A percentile compares a stretch with the other conserved stretches of the same genome.
phyloP scores from a whole-genome alignment of 2,113 vertebrate genomes.

The Pavo muticus region DNA sequence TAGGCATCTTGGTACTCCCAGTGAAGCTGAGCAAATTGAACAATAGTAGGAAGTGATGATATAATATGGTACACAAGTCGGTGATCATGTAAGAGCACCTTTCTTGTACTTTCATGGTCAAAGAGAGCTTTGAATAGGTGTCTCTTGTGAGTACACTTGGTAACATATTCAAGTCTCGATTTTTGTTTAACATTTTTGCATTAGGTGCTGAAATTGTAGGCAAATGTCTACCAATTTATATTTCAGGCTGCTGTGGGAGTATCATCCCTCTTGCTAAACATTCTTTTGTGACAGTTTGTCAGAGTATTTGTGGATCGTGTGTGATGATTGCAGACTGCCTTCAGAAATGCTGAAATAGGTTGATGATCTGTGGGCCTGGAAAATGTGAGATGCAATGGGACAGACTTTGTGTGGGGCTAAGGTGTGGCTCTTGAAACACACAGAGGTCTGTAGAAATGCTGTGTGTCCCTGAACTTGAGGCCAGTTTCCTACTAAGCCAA shows the following conservation, averaged over 20 bases:
- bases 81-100: not conserved
- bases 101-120: not conserved
- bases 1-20: not conserved
- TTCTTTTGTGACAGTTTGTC: slow-evolving; percentile 27
- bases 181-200: slow-evolving; percentile 35
- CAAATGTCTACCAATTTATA: slow-evolving; percentile 31
- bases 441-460: not conserved
- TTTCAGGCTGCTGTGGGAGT: slow-evolving; percentile 45
- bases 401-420: not conserved
- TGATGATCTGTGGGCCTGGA: not conserved
- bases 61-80: not conserved
- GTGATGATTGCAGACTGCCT: not conserved
- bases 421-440: not conserved
- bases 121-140: not conserved
- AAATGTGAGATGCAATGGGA: not conserved
- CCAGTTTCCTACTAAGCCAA: not conserved
- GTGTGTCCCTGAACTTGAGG: not conserved
- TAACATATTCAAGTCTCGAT: not conserved
- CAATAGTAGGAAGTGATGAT: not conserved
- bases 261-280: slow-evolving; percentile 38
- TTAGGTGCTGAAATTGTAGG: slow-evolving; percentile 6
- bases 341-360: not conserved
- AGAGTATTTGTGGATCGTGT: not conserved
- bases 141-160: not conserved
- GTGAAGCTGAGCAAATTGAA: not conserved